These are phyloP conservation scores for Puffinus mauretanicus DNA, from an alignment of 2,113 vertebrate species.

Conservation along the genomic window DNA sequence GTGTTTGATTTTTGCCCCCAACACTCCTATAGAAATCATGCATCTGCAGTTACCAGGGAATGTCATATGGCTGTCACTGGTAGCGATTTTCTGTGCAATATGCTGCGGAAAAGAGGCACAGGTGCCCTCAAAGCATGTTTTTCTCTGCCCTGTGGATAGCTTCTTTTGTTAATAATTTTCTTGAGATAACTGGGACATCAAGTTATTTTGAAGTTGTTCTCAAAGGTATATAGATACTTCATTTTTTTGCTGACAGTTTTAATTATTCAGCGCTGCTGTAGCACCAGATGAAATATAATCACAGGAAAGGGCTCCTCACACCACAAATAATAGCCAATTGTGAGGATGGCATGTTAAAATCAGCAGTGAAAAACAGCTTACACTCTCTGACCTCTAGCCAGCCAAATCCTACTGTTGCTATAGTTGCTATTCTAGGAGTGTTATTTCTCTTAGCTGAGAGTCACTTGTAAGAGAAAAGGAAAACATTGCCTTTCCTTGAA, in stretches of 20 bases:
- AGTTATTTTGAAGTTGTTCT: slow-evolving; percentile 39
- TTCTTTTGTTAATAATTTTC: slow-evolving; percentile 3
- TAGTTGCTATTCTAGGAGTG: background rate
- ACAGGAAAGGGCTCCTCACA: background rate
- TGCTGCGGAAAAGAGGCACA: background rate
- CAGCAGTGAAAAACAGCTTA: slow-evolving; percentile 31
- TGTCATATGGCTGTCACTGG: background rate
- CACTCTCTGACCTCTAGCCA: slow-evolving; percentile 27
- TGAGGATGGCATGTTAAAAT: slow-evolving; percentile 20
- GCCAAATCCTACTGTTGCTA: slow-evolving; percentile 29
- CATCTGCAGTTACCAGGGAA: background rate
- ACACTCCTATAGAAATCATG: background rate
- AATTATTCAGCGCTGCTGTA: slow-evolving; percentile 19
- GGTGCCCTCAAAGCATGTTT: background rate
- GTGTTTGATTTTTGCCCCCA: background rate
- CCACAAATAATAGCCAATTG: slow-evolving; percentile 16
- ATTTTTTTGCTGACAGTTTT: slow-evolving; percentile 39
- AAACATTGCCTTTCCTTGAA: background rate
- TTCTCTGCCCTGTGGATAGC: background rate
- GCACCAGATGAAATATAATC: slow-evolving; percentile 4
- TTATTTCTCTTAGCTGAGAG: background rate
- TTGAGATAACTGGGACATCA: background rate
- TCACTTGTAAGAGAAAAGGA: background rate
- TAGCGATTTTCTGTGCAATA: background rate
- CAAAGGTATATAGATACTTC: slow-evolving; percentile 4